Evolutionary conservation across 2,888 invertebrate species (phyloP).

Genomic region (Anticlea derivata): DNA sequence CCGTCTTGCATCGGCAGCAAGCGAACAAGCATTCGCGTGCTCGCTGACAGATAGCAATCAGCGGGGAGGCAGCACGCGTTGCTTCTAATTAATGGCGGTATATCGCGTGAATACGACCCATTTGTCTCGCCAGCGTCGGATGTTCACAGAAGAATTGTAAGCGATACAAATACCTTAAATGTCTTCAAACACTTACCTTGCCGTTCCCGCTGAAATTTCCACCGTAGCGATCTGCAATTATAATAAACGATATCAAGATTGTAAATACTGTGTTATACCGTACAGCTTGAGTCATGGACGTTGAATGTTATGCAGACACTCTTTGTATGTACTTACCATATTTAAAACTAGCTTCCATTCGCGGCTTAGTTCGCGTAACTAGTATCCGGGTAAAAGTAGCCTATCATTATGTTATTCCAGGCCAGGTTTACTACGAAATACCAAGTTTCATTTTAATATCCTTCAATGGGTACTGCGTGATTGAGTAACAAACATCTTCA

Average conservation of each 20-base stretch:
- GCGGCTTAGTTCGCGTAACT: no score
- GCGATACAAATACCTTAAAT: constrained; percentile 78
- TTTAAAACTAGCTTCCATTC: constrained; percentile 10
- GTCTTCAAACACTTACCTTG: constrained; percentile 71
- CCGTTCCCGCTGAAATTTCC: constrained; percentile 56
- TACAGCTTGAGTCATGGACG: constrained; percentile 35
- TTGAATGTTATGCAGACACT: constrained; percentile 21
- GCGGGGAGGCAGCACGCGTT: constrained; percentile 64
- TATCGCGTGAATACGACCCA: constrained; percentile 74
- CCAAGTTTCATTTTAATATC: no score
- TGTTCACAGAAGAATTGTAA: constrained; percentile 78
- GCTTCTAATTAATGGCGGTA: constrained; percentile 74
- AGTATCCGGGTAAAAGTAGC: no score
- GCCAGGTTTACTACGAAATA: no score
- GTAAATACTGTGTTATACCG: constrained; percentile 52
- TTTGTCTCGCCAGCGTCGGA: constrained; percentile 74
- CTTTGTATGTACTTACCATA: constrained; percentile 8
- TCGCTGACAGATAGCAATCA: constrained; percentile 76
- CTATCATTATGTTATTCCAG: no score
- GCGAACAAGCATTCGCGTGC: constrained; percentile 67
- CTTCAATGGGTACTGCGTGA: no score
- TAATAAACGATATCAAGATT: constrained; percentile 68
- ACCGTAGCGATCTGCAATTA: constrained; percentile 64
- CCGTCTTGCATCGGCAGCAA: constrained; percentile 28
- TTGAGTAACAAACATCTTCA: no score